Base-by-base conservation (phyloP, 2,888 invertebrate species). In the Phyllotreta striolata region DNA sequence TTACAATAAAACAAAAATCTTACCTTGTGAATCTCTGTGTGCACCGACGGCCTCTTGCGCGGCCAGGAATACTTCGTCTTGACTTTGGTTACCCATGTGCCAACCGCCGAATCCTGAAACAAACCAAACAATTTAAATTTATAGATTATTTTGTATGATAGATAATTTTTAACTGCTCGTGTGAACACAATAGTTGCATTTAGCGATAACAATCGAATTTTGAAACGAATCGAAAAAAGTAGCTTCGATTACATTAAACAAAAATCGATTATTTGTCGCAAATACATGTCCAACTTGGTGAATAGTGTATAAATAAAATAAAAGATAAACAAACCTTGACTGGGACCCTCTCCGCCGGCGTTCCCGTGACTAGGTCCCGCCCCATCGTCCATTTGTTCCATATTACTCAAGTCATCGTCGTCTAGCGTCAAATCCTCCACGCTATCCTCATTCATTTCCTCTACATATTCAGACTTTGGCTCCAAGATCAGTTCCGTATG, bases 21-120 rank as follows among this genome's bases (percentile, higher is more conserved):
- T 92, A 93, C 93, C 93, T 93, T 93, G 93, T 82, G 92, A 91
- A 85, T 93, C 93, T 84, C 93, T 88, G 83, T 92, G 92, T 84
- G 89, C 88, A 84, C 86, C 85, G 68, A 85, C 86, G 78, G 86
- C 85, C 82, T 91, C 93, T 85, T 91, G 92, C 81, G 92, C 91
- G 81, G 91, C 89, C 86, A 93, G 88, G 80, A 89, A 89, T 79
- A 92, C 89, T 86, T 93, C 93, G 79, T 93, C 93, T 84, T 92
- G 92, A 88, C 89, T 87, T 84, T 88, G 85, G 84, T 85, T 85
- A 81, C 90, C 88, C 85, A 92, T 89, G 83, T 92, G 93, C 93
- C 93, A 93, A 85, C 87, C 84, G 78, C 89, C 89, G 85, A 92
- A 91, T 86, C 92, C 93, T 92, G 64, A 38, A 66, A 68, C 24